Evolutionary conservation across 2,888 invertebrate genomes (phyloP), one percentile per base, ranked within the genome.

Genomic region (Polia nebulosa): DNA sequence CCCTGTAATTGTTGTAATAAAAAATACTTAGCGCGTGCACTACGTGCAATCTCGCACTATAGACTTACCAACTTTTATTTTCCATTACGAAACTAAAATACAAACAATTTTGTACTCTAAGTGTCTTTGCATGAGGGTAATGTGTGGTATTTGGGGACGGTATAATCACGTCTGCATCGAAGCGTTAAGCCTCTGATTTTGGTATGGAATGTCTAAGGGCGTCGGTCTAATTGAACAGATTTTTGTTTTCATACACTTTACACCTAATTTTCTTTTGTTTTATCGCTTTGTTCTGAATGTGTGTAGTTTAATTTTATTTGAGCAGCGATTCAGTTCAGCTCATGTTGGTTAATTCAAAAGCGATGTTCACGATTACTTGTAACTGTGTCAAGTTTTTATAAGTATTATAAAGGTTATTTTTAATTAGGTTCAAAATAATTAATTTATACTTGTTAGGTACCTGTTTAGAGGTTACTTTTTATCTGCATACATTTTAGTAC

Each of bases 1-100:
- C 92, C 90, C 89, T 88, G 85, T 88, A 90, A 91, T 90, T 87
- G 89, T 85, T 81, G 73, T 76, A 84, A 88, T 89, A 91, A 92
- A 93, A 91, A 90, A 87, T 75, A 81, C 76, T 84, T 80, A 86
- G 81, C 85, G 82, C 85, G 86, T 87, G 87, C 82, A 63, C 52
- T 77, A 80, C 83, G 81, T 83, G 86, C 85, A 83, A 86, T 85
- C 87, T 83, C 73, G 80, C 77, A 80, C 85, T 84, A 81, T 77
- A 72, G 63, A 47, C 27, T 61, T 45, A 58, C 83, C 34, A 77
- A 65, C 6, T 59, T 78, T 69, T 9, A 6, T 58, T 25, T 61
- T 11, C 51, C 8, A 3, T 4, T 52, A 0, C 1, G 6, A 34
- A 58, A 57, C 7, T 47, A 9, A 20, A 45, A 15, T 1, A 11